Evolutionary conservation across 2,113 vertebrate species (phyloP), one percentile per base, ranked within the genome.

Genomic region (Catharus minimus): DNA sequence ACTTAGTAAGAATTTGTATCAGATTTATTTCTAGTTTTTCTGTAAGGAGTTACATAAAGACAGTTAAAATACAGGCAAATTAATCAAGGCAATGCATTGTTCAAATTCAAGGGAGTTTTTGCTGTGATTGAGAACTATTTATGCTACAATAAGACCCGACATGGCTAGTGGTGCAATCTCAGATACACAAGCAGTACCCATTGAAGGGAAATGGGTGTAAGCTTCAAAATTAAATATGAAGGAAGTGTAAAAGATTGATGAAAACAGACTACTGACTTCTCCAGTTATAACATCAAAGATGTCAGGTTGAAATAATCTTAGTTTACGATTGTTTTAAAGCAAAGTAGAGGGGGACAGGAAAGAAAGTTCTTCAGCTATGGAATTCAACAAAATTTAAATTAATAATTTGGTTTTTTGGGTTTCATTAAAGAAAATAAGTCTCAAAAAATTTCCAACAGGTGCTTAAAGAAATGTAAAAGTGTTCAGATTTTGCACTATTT

Each of bases 111-210:
- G 36, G 4, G 20, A 68, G 9, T 12, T 38, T 90, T 73, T 82
- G 30, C 15, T 83, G 38, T n/a, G 14, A 2, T 32, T 69, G 23
- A 57, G 15, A 62, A 18, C 14, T 69, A 28, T 28, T 26, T 43
- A 21, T 57, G 22, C 16, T 49, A 9, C 27, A 52, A 6, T 16
- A 57, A 73, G 71, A 36, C 11, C 2, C 30, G 68, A 5, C 15
- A 14, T 60, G 0, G 1, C 8, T 68, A 65, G 19, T 57, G 33
- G 2, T 1, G 7, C 1, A 3, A 4, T 36, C 55, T 65, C 18
- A 16, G n/a, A 13, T 49, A 44, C 7, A 8, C 0, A 6, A 66
- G 12, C 9, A 52, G 18, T 20, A 56, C 4, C 3, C 39, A n/a
- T 27, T 82, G 26, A 71, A 79, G 36, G 6, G 9, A 86, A 92